Evolutionary conservation across 2,113 vertebrate species (phyloP).

Genomic region (Amia ocellicauda): DNA sequence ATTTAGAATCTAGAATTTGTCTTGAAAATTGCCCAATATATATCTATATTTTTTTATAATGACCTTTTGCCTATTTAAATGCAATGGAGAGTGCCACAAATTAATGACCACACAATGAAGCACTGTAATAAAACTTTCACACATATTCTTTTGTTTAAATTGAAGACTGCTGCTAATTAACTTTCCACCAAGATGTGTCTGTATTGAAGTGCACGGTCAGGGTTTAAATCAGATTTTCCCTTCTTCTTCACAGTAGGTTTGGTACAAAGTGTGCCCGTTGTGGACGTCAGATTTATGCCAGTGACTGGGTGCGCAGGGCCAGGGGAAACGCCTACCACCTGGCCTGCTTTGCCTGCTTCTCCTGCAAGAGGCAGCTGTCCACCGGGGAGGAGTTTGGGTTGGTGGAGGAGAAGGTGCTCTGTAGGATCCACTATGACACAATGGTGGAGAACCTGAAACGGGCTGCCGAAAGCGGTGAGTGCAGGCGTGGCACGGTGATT

Average conservation of each 20-base stretch:
- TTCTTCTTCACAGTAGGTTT: slow-evolving; percentile 81
- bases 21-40: slow-evolving; percentile 1
- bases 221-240: slow-evolving; percentile 29
- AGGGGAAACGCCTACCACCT: slow-evolving; percentile 94
- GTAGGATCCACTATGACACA: slow-evolving; percentile 95
- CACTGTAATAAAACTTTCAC: no score
- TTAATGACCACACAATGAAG: no score
- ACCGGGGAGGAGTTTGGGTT: slow-evolving; percentile 95
- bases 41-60: neutral
- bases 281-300: slow-evolving; percentile 93
- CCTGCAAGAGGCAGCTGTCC: slow-evolving; percentile 93
- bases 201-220: no score
- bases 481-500: neutral
- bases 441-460: slow-evolving; percentile 97
- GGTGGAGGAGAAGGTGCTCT: slow-evolving; percentile 96
- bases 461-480: slow-evolving; percentile 87
- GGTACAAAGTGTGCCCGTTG: slow-evolving; percentile 96
- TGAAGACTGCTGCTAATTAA: no score
- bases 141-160: no score
- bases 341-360: slow-evolving; percentile 96
- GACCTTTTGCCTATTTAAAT: slow-evolving; percentile 14
- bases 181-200: no score
- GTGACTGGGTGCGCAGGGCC: slow-evolving; percentile 94
- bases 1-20: neutral
- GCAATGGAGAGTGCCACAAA: no score